Evolutionary conservation across 1,140 invertebrate species (phyloP), one percentile per base, ranked within the genome.

Genomic region (Physella acuta): DNA sequence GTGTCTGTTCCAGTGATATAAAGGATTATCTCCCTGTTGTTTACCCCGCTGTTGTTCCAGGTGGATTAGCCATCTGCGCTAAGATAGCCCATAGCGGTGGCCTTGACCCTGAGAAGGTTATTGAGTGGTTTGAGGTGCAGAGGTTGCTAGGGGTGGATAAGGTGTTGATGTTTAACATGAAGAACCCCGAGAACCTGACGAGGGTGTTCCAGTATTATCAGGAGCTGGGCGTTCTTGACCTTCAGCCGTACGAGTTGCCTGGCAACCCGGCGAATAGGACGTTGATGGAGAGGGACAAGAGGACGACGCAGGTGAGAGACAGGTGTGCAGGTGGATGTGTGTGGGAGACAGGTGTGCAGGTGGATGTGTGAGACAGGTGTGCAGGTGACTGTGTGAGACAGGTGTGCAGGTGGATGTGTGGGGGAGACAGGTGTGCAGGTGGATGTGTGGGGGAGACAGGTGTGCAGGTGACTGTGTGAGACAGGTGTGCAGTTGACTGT

Each of bases 111-210:
- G 55, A 65, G 31, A 65, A 68, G 36, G 36, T 73, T 16, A 67
- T 70, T 17, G 71, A 73, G 51, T 70, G 71, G 71, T 66, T 73
- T 44, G 71, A 73, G 49, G 36, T 73, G 1, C 71, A 73, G 51
- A 30, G 60, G 11, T 26, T 73, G 0, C 67, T 70, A 30, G 71
- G 71, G 4, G 71, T 73, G 39, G 68, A 70, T 53, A 65, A 70
- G 17, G 59, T 73, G 1, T 56, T 66, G 31, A 37, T 73, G 24
- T 66, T 34, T 26, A 51, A 73, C 34, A 14, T 60, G 20, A 58
- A n/a, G 2, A 64, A 64, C 53, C 51, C 66, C 5, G 66, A 64
- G 8, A 31, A 3, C 11, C 16, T 72, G 8, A 24, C 14, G 1
- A 72, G 53, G 26, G 66, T 72, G 2, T 72, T 72, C 39, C 24